A percentile compares a stretch with the other conserved stretches of the same genome.
phyloP scores from a whole-genome alignment of 1,140 invertebrate genomes.

The Drosophila nigrodunni region DNA sequence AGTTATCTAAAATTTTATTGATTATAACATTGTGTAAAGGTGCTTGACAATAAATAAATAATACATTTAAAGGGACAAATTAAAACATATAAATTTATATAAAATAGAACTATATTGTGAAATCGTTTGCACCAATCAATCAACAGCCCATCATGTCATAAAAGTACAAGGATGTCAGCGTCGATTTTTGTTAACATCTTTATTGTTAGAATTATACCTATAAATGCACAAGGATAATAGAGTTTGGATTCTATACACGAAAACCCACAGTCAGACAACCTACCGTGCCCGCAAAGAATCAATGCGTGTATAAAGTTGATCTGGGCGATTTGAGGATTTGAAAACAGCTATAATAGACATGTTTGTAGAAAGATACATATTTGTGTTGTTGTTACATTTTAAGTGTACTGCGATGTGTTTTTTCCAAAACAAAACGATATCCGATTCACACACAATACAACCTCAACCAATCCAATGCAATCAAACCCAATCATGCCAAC shows the following conservation, averaged over 20 bases:
- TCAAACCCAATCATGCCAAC: background rate
- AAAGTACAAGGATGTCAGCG: background rate
- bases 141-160: background rate
- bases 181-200: constrained; percentile 9
- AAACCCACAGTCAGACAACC: constrained; percentile 10
- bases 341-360: constrained; percentile 25
- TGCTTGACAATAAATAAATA: constrained; percentile 40
- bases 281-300: constrained; percentile 17
- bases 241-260: background rate
- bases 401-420: background rate
- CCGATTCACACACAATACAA: background rate
- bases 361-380: background rate
- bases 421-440: background rate
- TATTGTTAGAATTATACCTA: constrained; percentile 20
- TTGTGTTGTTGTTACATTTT: background rate
- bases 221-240: constrained; percentile 11
- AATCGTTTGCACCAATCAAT: background rate
- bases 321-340: background rate
- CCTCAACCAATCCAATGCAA: background rate
- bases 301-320: constrained; percentile 1
- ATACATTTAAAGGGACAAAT: constrained; percentile 17
- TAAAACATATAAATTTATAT: background rate
- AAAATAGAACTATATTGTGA: background rate
- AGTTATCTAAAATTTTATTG: constrained; percentile 14
- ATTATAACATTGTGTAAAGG: constrained; percentile 17